Evolutionary conservation across 2,888 invertebrate genomes (phyloP).

Genomic region (Apamea crenata): DNA sequence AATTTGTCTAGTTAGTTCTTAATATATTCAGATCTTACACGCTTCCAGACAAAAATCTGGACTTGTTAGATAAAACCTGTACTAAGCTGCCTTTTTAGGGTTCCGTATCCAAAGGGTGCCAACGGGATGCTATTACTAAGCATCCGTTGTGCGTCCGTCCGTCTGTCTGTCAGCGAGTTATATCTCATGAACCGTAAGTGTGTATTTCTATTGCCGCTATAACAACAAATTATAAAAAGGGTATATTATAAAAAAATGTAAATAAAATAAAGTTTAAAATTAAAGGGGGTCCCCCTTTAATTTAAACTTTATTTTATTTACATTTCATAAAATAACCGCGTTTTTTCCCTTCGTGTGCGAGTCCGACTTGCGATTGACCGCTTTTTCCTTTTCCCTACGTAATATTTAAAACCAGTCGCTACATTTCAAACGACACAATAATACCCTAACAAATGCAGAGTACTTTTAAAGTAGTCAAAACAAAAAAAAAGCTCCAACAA

Average conservation of each 20-base stretch:
- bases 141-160: too few relatives aligned
- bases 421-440: not conserved
- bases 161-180: too few relatives aligned
- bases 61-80: not conserved
- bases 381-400: not conserved
- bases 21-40: not conserved
- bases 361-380: not conserved
- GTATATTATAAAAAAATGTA: not conserved
- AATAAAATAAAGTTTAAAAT: not conserved
- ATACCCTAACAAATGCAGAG: not conserved
- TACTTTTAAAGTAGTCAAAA: conserved; percentile 18
- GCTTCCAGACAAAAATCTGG: not conserved
- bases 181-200: too few relatives aligned
- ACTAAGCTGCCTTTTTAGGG: not conserved
- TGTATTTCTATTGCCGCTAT: too few relatives aligned
- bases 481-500: conserved; percentile 15
- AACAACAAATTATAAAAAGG: too few relatives aligned
- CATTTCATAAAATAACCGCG: not conserved
- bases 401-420: not conserved
- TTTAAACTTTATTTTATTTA: not conserved
- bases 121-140: too few relatives aligned
- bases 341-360: not conserved
- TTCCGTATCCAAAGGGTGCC: too few relatives aligned
- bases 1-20: not conserved
- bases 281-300: not conserved